Evolutionary conservation across 2,113 vertebrate genomes (phyloP).

Genomic region (Caracal caracal): DNA sequence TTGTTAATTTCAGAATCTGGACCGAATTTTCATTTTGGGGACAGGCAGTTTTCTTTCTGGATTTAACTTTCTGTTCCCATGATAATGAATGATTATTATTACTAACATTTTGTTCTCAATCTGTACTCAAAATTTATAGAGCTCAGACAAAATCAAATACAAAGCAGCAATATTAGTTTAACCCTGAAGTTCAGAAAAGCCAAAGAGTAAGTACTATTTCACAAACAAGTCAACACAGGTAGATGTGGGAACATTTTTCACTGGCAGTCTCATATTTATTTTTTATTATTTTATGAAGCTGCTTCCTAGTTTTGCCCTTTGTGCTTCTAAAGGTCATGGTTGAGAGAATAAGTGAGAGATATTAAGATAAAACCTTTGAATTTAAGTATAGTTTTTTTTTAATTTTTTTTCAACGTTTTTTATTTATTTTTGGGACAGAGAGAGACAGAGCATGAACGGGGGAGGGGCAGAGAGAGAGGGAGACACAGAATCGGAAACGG

Average conservation of each 20-base stretch:
- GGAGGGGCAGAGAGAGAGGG: too few relatives aligned
- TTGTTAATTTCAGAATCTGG: constrained; percentile 14
- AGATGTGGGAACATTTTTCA: neutral
- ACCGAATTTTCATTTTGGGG: neutral
- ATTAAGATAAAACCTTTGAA: neutral
- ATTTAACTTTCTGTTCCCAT: constrained; percentile 7
- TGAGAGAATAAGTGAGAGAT: neutral
- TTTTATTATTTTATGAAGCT: neutral
- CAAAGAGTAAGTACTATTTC: neutral
- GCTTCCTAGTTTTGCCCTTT: constrained; percentile 1
- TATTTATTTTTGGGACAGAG: too few relatives aligned
- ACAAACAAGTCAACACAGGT: neutral
- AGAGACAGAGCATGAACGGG: too few relatives aligned
- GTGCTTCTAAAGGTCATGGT: neutral
- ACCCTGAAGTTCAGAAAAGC: neutral
- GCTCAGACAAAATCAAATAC: neutral
- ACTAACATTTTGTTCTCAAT: constrained; percentile 8
- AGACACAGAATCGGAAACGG: too few relatives aligned
- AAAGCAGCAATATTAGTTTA: neutral
- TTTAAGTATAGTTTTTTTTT: constrained; percentile 29
- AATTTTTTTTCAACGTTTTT: too few relatives aligned
- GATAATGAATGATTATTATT: constrained; percentile 16
- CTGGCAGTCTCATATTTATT: neutral
- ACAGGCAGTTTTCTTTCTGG: neutral
- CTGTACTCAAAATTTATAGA: constrained; percentile 31